Conservation (phyloP, 1,140 invertebrate genomes). For the Orchestia grillus region DNA sequence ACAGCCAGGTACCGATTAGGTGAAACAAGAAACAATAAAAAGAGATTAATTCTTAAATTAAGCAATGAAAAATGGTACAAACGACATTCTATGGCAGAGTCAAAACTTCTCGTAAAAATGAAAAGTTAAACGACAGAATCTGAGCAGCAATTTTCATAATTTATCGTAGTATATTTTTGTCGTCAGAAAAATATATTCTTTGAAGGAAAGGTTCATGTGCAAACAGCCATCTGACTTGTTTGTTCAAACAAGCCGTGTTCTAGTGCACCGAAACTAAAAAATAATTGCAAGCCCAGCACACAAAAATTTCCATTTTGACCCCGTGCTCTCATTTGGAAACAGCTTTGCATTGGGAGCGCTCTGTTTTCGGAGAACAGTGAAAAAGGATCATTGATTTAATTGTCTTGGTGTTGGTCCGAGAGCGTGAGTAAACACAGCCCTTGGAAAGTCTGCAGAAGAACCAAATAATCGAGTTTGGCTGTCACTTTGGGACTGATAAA, state of each 20-base stretch:
- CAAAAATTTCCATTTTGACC: no score
- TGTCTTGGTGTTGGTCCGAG: background rate
- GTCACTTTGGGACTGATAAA: background rate
- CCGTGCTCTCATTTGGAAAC: no score
- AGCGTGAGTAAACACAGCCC: background rate
- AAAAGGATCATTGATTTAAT: background rate
- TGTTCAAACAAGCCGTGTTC: slow-evolving; percentile 7
- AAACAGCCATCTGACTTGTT: background rate
- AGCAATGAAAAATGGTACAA: no score
- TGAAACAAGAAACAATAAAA: no score
- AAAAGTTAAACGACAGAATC: background rate
- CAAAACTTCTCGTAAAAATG: background rate
- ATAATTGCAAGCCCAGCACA: no score
- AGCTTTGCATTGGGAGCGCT: no score
- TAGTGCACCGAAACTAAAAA: background rate
- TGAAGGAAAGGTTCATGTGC: background rate
- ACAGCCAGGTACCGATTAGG: no score
- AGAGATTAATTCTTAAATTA: no score
- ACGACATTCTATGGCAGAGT: no score
- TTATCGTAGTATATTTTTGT: background rate
- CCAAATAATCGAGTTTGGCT: no score
- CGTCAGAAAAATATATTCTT: background rate
- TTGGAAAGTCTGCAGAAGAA: no score
- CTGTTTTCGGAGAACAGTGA: no score
- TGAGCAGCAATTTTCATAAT: background rate